A percentile compares a stretch with the other conserved stretches of the same genome.
phyloP scores from a whole-genome alignment of 2,113 vertebrate species.

The Sigmodon hispidus region DNA sequence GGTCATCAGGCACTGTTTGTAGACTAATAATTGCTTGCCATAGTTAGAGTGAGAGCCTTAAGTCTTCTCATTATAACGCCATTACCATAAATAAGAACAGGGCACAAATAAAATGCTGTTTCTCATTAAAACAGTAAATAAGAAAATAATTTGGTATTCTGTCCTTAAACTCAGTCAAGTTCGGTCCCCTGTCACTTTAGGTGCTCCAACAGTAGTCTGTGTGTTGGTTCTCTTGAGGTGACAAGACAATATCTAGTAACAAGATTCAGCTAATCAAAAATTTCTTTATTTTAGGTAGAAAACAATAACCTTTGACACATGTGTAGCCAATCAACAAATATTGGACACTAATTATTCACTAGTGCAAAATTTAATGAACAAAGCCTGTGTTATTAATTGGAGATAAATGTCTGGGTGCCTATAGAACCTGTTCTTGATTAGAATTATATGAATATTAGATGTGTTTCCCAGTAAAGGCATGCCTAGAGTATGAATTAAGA shows the following conservation, averaged over 20 bases:
- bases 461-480: neutral
- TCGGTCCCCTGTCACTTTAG: conserved; percentile 9
- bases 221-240: neutral
- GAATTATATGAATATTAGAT: conserved; percentile 24
- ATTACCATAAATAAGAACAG: conserved; percentile 31
- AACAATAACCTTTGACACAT: neutral
- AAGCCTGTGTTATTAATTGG: conserved; percentile 38
- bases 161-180: conserved; percentile 6
- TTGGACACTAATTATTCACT: conserved; percentile 36
- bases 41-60: neutral
- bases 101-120: conserved; percentile 13
- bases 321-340: conserved; percentile 34
- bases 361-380: conserved; percentile 48
- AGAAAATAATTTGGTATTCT: conserved; percentile 2
- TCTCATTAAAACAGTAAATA: conserved; percentile 53
- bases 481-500: neutral
- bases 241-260: neutral
- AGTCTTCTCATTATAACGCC: conserved; percentile 26
- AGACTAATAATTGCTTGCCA: neutral
- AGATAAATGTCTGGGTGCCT: conserved; percentile 30
- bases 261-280: conserved; percentile 38
- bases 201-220: neutral
- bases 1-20: neutral
- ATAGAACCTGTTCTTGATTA: conserved; percentile 23
- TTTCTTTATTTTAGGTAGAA: conserved; percentile 6